phyloP scores from a whole-genome alignment of 2,797 vertebrate species.

The Pogonophryne albipinna region DNA sequence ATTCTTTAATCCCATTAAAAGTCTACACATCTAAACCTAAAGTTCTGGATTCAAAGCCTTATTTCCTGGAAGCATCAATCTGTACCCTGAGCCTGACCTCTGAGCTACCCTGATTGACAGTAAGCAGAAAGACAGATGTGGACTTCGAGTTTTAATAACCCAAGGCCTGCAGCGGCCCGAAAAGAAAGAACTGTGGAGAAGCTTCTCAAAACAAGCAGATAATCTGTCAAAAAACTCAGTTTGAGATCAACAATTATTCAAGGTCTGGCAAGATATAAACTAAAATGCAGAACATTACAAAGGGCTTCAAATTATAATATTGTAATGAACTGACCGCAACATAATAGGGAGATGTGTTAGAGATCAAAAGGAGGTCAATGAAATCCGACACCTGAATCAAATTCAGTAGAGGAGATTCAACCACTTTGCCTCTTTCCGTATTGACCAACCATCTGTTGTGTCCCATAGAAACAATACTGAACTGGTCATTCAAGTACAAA shows the following conservation, averaged over 20 bases:
- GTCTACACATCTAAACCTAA: not conserved
- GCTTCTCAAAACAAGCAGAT: constrained; percentile 15
- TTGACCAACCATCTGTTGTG: not conserved
- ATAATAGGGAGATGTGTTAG: constrained; percentile 12
- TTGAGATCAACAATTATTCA: not conserved
- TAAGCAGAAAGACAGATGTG: constrained; percentile 25
- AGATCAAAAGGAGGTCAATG: constrained; percentile 29
- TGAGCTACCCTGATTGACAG: not conserved
- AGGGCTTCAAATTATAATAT: constrained; percentile 1
- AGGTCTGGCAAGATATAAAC: constrained; percentile 6
- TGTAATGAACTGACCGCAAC: constrained; percentile 14
- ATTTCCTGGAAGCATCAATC: constrained; percentile 6
- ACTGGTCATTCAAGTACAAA: constrained; percentile 72
- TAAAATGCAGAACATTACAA: constrained; percentile 9
- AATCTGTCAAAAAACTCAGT: not conserved
- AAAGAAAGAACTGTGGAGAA: not conserved
- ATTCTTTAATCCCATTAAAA: constrained; percentile 13
- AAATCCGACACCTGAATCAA: constrained; percentile 24
- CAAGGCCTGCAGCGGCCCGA: not conserved
- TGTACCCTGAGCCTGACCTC: constrained; percentile 21
- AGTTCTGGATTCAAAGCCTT: constrained; percentile 8
- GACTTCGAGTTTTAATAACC: constrained; percentile 13
- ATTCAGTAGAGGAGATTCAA: not conserved
- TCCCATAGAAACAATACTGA: constrained; percentile 67
- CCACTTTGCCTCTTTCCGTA: not conserved